Percentiles rank a stretch among this genome's conserved stretches.
Conservation (phyloP, 2,888 invertebrate species). For the Onthophagus sagittarius region DNA sequence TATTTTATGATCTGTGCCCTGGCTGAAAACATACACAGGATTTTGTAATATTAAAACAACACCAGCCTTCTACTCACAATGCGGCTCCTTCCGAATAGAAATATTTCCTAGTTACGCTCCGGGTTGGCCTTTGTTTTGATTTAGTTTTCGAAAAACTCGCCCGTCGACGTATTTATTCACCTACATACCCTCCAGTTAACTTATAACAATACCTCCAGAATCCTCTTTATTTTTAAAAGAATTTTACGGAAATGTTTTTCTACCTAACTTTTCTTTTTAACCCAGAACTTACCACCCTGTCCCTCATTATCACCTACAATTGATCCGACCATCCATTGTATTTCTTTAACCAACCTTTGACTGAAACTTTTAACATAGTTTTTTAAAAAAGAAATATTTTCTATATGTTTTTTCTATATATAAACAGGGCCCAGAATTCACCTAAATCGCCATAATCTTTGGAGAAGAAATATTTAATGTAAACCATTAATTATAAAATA, state of each 20-base stretch:
- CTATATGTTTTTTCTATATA: too few species aligned
- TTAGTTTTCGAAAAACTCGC: not conserved
- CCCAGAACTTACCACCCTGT: not conserved
- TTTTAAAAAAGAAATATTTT: too few species aligned
- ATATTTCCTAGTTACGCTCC: not conserved
- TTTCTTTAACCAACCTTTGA: not conserved
- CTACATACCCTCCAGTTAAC: not conserved
- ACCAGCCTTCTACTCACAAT: not conserved
- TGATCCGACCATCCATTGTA: not conserved
- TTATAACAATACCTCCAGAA: not conserved
- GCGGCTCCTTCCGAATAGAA: not conserved
- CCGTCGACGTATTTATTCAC: not conserved
- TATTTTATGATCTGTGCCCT: conserved; percentile 2
- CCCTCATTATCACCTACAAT: not conserved
- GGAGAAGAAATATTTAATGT: too few species aligned
- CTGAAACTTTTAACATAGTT: too few species aligned
- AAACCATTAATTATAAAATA: too few species aligned
- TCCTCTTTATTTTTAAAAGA: not conserved
- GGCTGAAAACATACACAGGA: not conserved
- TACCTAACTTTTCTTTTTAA: not conserved
- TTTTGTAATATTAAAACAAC: conserved; percentile 11
- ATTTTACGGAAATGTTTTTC: not conserved
- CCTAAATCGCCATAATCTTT: too few species aligned
- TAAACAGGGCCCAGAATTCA: too few species aligned
- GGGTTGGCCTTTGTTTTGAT: not conserved